A percentile compares a stretch with the other conserved stretches of the same genome.
phyloP scores from a whole-genome alignment of 2,797 vertebrate genomes.

The Betta splendens region DNA sequence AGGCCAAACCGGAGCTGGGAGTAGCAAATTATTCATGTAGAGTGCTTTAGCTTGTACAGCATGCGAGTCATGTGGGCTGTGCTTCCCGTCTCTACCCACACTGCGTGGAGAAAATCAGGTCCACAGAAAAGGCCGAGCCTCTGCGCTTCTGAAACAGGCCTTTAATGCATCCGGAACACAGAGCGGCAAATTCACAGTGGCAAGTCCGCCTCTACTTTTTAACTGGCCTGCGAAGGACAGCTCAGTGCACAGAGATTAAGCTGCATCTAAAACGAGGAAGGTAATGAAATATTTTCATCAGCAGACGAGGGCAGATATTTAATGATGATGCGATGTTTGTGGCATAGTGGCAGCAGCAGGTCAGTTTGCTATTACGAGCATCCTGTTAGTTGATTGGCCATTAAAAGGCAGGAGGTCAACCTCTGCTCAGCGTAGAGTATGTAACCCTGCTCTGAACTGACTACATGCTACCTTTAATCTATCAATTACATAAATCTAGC shows the following conservation, averaged over 20 bases:
- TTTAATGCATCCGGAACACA: slow-evolving; percentile 47
- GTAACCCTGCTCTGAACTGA: slow-evolving; percentile 44
- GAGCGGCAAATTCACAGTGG: slow-evolving; percentile 31
- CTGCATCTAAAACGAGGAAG: slow-evolving; percentile 13
- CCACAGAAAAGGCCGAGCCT: slow-evolving; percentile 39
- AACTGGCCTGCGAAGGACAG: slow-evolving; percentile 24
- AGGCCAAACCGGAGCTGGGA: slow-evolving; percentile 63
- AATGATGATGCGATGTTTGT: slow-evolving; percentile 9
- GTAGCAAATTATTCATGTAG: slow-evolving; percentile 76
- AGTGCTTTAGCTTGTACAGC: slow-evolving; percentile 69
- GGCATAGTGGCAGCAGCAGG: slow-evolving; percentile 18
- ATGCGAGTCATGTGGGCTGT: slow-evolving; percentile 51
- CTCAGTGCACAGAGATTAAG: slow-evolving; percentile 22
- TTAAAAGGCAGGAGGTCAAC: slow-evolving; percentile 54
- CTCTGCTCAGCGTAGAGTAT: slow-evolving; percentile 39
- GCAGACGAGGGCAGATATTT: slow-evolving; percentile 12
- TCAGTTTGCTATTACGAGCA: slow-evolving; percentile 55
- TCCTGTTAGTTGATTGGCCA: slow-evolving; percentile 64
- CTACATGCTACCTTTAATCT: slow-evolving; percentile 29
- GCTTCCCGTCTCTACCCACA: slow-evolving; percentile 64
- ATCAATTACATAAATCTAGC: slow-evolving; percentile 27
- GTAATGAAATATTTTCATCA: slow-evolving; percentile 17
- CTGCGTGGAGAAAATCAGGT: slow-evolving; percentile 54
- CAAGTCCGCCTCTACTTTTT: slow-evolving; percentile 10
- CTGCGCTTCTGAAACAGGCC: slow-evolving; percentile 34